Percentiles rank a stretch among this genome's conserved stretches.
These are phyloP conservation scores for Pandemis corylana DNA, from an alignment of 2,888 invertebrate genomes.

Conservation along the genomic window DNA sequence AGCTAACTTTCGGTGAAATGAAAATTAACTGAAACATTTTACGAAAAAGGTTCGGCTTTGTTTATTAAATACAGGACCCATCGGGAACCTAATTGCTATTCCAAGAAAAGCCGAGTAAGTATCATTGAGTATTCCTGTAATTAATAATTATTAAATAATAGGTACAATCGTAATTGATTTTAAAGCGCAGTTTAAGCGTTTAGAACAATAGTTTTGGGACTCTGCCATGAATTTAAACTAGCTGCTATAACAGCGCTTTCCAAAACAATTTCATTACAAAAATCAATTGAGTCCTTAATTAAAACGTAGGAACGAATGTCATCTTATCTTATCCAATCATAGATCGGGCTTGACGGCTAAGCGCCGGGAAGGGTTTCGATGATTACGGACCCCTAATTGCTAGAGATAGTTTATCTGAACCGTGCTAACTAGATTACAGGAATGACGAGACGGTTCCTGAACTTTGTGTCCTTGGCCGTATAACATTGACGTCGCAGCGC, in stretches of 20 bases:
- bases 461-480: background rate
- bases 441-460: background rate
- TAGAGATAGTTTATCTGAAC: slow-evolving; percentile 16
- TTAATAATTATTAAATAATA: background rate
- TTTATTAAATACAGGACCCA: background rate
- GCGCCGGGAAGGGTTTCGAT: slow-evolving; percentile 12
- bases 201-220: background rate
- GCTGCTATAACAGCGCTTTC: background rate
- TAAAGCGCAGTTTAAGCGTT: background rate
- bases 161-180: background rate
- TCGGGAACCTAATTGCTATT: background rate
- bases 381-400: slow-evolving; percentile 19
- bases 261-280: background rate
- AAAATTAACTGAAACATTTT: background rate
- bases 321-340: slow-evolving; percentile 11
- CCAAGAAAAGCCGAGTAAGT: background rate
- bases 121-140: background rate
- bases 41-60: background rate
- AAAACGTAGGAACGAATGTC: slow-evolving; percentile 17
- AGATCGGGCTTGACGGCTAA: slow-evolving; percentile 12
- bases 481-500: slow-evolving; percentile 4
- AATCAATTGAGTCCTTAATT: slow-evolving; percentile 9
- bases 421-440: slow-evolving; percentile 12
- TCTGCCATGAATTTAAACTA: background rate
- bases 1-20: background rate